Percentiles rank a stretch among this genome's conserved stretches.
phyloP scores from a whole-genome alignment of 1,140 invertebrate species.

The Drosophila triauraria region DNA sequence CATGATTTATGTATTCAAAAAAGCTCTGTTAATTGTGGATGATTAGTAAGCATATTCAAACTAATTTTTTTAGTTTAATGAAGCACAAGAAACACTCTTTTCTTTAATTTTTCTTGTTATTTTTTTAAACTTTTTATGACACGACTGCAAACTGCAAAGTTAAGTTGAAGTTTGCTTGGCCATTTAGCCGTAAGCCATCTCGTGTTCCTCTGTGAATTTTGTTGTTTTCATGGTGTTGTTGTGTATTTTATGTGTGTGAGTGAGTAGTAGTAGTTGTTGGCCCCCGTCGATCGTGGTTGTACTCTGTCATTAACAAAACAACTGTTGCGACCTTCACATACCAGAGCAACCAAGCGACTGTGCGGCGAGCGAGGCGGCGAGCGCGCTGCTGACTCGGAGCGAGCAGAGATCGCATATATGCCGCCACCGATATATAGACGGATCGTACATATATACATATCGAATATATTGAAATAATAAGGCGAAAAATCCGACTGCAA shows the following conservation, averaged over 20 bases:
- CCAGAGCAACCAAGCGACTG: conserved; percentile 81
- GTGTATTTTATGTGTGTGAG: conserved; percentile 25
- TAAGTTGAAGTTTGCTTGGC: conserved; percentile 6
- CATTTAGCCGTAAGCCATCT: conserved; percentile 39
- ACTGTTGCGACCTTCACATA: conserved; percentile 85
- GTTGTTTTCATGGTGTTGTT: conserved; percentile 1
- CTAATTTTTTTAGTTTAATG: neutral
- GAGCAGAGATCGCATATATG: conserved; percentile 22
- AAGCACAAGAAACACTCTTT: neutral
- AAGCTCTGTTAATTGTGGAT: neutral
- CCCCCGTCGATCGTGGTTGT: conserved; percentile 55
- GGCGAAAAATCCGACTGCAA: conserved; percentile 76
- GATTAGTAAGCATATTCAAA: too few species aligned
- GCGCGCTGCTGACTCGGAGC: conserved; percentile 1
- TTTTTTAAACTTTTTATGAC: conserved; percentile 1
- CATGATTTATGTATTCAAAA: too few species aligned
- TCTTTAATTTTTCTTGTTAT: neutral
- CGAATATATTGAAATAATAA: conserved; percentile 79
- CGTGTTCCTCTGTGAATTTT: conserved; percentile 31
- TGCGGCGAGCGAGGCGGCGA: conserved; percentile 52
- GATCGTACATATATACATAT: conserved; percentile 34
- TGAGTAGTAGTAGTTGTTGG: conserved; percentile 42
- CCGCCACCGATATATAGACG: conserved; percentile 5
- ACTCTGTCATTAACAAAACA: conserved; percentile 85
- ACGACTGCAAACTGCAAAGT: conserved; percentile 14